Conservation (phyloP, 2,797 vertebrate species). For the Dermochelys coriacea region DNA sequence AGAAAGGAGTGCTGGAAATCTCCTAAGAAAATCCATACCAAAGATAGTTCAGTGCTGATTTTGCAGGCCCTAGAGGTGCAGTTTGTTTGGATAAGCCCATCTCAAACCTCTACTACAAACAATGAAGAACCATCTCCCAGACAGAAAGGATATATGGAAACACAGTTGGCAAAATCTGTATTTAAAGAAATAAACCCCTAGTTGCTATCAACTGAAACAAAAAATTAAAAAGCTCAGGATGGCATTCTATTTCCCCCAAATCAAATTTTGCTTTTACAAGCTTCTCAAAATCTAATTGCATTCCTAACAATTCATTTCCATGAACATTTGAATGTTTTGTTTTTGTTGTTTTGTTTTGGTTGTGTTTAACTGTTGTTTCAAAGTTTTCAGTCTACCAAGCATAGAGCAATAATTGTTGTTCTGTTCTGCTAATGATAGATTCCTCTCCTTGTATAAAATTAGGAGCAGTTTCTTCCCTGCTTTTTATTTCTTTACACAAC, state of each 20-base stretch:
- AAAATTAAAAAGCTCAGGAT: background rate
- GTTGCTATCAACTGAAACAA: background rate
- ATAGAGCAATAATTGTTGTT: constrained; percentile 69
- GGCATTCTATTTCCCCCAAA: background rate
- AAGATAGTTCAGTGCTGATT: background rate
- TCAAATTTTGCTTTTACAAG: constrained; percentile 15
- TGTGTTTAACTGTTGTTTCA: constrained; percentile 42
- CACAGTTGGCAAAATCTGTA: background rate
- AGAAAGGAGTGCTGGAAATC: constrained; percentile 65
- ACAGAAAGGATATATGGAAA: fast-evolving
- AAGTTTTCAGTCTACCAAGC: constrained; percentile 72
- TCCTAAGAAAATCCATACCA: constrained; percentile 47
- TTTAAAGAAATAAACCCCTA: background rate
- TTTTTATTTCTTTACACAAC: constrained; percentile 79
- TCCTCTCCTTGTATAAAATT: constrained; percentile 75
- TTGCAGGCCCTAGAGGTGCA: background rate
- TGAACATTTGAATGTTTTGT: constrained; percentile 26
- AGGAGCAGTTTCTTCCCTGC: constrained; percentile 70
- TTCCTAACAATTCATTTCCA: constrained; percentile 51
- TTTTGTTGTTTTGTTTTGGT: background rate
- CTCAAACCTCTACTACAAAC: background rate
- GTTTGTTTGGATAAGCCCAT: background rate
- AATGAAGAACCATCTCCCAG: background rate
- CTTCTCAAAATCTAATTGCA: constrained; percentile 35
- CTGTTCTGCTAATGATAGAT: constrained; percentile 81